A percentile compares a stretch with the other conserved stretches of the same genome.
Evolutionary conservation across 2,113 vertebrate species (phyloP).

Genomic region (Actenoides hombroni): DNA sequence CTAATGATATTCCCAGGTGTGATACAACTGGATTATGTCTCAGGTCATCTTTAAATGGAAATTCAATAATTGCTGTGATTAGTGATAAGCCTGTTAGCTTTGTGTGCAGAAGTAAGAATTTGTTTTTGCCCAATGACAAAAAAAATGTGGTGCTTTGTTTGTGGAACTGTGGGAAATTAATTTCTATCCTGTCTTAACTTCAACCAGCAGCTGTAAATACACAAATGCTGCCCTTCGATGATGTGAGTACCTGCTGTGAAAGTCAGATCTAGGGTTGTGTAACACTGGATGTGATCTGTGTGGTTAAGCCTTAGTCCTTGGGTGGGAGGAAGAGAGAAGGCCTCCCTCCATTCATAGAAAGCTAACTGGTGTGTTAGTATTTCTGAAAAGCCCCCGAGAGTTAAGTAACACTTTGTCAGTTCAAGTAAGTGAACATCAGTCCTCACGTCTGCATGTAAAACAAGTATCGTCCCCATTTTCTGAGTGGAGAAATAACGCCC

Average conservation of each 20-base stretch:
- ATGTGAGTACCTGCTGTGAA: not conserved
- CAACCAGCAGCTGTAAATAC: not conserved
- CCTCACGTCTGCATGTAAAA: not conserved
- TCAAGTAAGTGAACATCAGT: not conserved
- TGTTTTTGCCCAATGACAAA: not conserved
- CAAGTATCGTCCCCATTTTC: not conserved
- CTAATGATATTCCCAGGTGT: not conserved
- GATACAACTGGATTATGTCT: not conserved
- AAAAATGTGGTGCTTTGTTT: not conserved
- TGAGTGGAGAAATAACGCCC: not conserved
- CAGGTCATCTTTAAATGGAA: not conserved
- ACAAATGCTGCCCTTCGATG: not conserved
- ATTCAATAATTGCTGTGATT: not conserved
- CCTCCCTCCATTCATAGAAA: not conserved
- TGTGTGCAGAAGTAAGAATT: not conserved
- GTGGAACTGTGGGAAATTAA: not conserved
- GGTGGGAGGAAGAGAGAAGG: not conserved
- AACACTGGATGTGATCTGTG: not conserved
- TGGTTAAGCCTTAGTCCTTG: not conserved
- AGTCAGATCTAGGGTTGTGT: not conserved
- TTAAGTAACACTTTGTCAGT: not conserved
- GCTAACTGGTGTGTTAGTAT: not conserved
- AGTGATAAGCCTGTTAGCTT: not conserved
- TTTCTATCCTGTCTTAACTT: not conserved
- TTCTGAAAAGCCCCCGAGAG: not conserved